Percentiles rank a stretch among this genome's conserved stretches.
Conservation (phyloP, 2,113 vertebrate species). For the Ophiodon elongatus region DNA sequence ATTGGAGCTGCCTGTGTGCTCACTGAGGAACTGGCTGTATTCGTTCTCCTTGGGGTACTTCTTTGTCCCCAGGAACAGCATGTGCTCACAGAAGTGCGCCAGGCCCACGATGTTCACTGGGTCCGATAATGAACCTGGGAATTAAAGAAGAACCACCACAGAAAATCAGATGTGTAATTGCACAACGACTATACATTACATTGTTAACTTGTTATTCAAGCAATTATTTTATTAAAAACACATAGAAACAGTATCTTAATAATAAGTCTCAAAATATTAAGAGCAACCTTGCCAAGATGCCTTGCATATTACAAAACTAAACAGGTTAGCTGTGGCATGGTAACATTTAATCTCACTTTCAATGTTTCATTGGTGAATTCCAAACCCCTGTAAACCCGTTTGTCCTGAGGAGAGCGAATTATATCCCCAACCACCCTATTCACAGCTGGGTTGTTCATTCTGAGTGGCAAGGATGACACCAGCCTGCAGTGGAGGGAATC, state of each 20-base stretch:
- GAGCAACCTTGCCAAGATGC: too few relatives aligned
- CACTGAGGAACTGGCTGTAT: slow-evolving; percentile 97
- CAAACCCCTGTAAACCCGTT: slow-evolving; percentile 93
- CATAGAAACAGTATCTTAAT: too few relatives aligned
- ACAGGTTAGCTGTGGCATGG: too few relatives aligned
- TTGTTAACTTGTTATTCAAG: neutral
- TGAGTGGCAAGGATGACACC: slow-evolving; percentile 81
- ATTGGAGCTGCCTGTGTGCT: slow-evolving; percentile 97
- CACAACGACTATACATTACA: neutral
- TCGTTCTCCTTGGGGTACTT: slow-evolving; percentile 99
- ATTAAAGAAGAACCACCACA: neutral
- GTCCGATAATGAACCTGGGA: slow-evolving; percentile 95
- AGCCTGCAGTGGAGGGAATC: slow-evolving; percentile 77
- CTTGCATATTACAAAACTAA: too few relatives aligned
- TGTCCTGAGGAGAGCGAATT: slow-evolving; percentile 96
- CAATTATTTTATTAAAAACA: neutral
- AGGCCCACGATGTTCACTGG: slow-evolving; percentile 94
- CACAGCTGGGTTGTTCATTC: slow-evolving; percentile 91
- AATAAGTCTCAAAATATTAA: too few relatives aligned
- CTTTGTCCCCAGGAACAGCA: slow-evolving; percentile 97
- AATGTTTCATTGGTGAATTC: slow-evolving; percentile 95
- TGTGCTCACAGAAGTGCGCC: slow-evolving; percentile 99
- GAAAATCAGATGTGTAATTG: neutral
- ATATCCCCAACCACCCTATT: slow-evolving; percentile 91
- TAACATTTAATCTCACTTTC: too few relatives aligned